Evolutionary conservation across 2,797 vertebrate species (phyloP).

Genomic region (Aphelocoma californica): DNA sequence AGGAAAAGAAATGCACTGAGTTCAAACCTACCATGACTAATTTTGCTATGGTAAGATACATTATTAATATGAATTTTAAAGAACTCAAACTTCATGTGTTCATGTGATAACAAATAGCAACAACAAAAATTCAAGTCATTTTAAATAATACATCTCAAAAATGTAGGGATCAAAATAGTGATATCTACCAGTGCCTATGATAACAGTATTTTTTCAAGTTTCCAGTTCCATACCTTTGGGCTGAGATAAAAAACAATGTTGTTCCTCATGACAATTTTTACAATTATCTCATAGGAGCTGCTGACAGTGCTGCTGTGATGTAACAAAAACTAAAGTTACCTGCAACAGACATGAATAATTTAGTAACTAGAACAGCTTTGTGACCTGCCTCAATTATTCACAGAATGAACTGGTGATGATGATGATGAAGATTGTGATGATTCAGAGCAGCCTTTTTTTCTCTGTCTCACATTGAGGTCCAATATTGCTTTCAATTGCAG

Average conservation of each 20-base stretch:
- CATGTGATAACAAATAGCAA: not conserved
- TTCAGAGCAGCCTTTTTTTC: not conserved
- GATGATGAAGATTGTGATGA: not conserved
- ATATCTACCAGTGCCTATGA: not conserved
- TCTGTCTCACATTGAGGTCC: not conserved
- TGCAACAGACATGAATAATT: not conserved
- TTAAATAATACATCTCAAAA: not conserved
- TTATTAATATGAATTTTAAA: conserved; percentile 9
- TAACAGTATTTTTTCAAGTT: not conserved
- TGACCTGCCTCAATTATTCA: not conserved
- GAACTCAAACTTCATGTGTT: not conserved
- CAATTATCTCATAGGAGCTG: not conserved
- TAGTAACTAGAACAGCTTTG: not conserved
- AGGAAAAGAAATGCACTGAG: not conserved
- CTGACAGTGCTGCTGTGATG: not conserved
- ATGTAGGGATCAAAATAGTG: not conserved
- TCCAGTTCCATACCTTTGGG: not conserved
- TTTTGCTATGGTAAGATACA: not conserved
- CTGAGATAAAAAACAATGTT: not conserved
- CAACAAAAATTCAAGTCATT: not conserved
- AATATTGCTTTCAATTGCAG: not conserved
- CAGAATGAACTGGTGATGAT: not conserved
- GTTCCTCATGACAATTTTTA: not conserved
- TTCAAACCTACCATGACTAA: conserved; percentile 11
- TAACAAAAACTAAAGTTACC: not conserved